phyloP scores from a whole-genome alignment of 2,797 vertebrate species.

The Apodemus agrarius region DNA sequence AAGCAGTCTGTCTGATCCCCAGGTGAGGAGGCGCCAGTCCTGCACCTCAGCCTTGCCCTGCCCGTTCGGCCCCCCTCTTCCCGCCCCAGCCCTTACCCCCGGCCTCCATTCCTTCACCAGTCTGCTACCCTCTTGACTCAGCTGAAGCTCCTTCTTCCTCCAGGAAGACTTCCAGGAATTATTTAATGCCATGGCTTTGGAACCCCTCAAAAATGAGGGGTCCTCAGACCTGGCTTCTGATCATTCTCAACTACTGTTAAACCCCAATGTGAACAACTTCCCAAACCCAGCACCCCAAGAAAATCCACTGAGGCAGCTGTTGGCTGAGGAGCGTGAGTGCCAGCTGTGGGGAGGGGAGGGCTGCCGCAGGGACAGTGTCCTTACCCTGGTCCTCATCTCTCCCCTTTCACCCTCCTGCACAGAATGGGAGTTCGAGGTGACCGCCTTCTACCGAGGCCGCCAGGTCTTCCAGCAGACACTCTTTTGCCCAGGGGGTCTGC shows the following conservation, averaged over 20 bases:
- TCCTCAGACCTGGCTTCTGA: not conserved
- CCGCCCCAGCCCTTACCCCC: not conserved
- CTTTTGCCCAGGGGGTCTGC: conserved; percentile 87
- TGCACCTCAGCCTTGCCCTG: not conserved
- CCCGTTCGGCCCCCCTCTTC: not conserved
- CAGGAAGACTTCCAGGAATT: conserved; percentile 63
- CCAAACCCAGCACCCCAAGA: not conserved
- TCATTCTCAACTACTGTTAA: not conserved
- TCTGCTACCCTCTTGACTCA: not conserved
- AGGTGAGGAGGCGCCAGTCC: not conserved
- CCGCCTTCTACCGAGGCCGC: conserved; percentile 90
- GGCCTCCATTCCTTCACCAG: not conserved
- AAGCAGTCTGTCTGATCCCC: conserved; percentile 6
- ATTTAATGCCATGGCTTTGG: conserved; percentile 50
- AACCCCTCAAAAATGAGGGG: not conserved
- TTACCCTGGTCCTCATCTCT: not conserved
- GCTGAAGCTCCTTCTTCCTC: not conserved
- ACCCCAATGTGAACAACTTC: not conserved
- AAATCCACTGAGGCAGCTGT: conserved; percentile 65
- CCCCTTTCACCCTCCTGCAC: not conserved
- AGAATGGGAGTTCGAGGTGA: conserved; percentile 90
- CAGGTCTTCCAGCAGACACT: conserved; percentile 86
- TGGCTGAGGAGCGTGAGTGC: conserved; percentile 48
- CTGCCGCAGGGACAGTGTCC: not conserved
- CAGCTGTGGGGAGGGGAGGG: not conserved